Evolutionary conservation across 2,113 vertebrate genomes (phyloP).

Genomic region (Pagrus major): DNA sequence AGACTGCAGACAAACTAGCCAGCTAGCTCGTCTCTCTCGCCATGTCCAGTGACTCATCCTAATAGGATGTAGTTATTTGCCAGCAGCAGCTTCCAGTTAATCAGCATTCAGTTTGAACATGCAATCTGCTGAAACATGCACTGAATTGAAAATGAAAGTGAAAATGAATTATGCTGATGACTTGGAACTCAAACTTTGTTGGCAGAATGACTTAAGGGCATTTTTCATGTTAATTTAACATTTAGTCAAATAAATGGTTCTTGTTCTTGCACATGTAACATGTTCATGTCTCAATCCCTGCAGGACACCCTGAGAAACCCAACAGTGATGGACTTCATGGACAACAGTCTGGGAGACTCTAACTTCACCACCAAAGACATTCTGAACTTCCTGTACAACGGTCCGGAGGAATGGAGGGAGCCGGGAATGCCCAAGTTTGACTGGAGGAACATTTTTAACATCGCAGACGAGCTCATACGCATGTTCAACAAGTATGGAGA

Average conservation of each 20-base stretch:
- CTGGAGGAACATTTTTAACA: conserved; percentile 92
- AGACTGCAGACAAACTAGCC: not conserved
- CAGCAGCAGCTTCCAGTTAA: not conserved
- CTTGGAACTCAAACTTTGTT: not conserved
- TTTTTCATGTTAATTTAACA: not conserved
- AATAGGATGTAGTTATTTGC: not conserved
- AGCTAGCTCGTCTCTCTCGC: not conserved
- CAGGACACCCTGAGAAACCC: conserved; percentile 93
- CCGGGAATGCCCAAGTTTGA: conserved; percentile 81
- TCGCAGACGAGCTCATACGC: conserved; percentile 84
- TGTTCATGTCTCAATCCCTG: not conserved
- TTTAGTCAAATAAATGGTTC: not conserved
- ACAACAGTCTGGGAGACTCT: conserved; percentile 83
- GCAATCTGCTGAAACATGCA: not conserved
- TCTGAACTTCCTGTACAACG: conserved; percentile 90
- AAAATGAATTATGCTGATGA: not conserved
- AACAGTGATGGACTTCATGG: conserved; percentile 89
- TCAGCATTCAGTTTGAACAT: not conserved
- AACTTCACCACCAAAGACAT: conserved; percentile 86
- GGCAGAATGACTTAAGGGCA: not conserved
- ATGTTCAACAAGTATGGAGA: conserved; percentile 89
- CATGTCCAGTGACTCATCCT: not conserved
- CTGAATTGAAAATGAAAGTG: not conserved
- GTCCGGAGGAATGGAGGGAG: conserved; percentile 72
- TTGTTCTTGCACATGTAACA: not conserved